Evolutionary conservation across 2,888 invertebrate genomes (phyloP).

Genomic region (Rhamphomyia laevipes): DNA sequence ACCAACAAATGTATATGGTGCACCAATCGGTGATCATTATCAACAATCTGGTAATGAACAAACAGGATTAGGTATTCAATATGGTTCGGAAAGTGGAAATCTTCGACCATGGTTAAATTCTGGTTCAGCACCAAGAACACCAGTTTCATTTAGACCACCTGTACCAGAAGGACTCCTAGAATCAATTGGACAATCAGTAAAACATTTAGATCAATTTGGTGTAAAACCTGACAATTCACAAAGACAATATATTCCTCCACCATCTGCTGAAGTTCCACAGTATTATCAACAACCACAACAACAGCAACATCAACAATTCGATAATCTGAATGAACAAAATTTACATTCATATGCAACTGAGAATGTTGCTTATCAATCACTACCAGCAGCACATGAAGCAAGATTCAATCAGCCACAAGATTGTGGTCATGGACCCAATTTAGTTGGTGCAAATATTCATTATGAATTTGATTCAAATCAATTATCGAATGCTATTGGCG

Average conservation of each 20-base stretch:
- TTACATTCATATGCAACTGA: conserved; percentile 8
- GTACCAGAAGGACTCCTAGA: conserved; percentile 59
- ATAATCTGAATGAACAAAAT: conserved; percentile 4
- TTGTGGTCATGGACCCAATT: conserved; percentile 34
- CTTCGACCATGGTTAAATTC: conserved; percentile 22
- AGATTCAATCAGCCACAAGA: conserved; percentile 29
- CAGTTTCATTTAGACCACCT: conserved; percentile 61
- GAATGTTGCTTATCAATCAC: conserved; percentile 15
- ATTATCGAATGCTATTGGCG: conserved; percentile 6
- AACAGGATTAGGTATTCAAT: conserved; percentile 25
- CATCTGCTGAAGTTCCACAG: conserved; percentile 39
- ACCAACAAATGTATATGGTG: conserved; percentile 50
- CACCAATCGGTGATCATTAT: conserved; percentile 43
- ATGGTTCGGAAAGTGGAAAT: conserved; percentile 28
- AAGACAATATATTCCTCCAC: conserved; percentile 51
- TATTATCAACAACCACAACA: conserved; percentile 6
- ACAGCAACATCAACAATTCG: conserved; percentile 7
- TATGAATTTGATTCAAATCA: conserved; percentile 18
- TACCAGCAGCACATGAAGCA: conserved; percentile 25
- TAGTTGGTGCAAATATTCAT: conserved; percentile 25
- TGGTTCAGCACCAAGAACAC: conserved; percentile 36
- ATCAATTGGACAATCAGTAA: conserved; percentile 50
- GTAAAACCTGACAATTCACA: conserved; percentile 42
- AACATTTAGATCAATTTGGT: conserved; percentile 49
- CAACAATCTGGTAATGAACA: conserved; percentile 15